Percentiles rank a stretch among this genome's conserved stretches.
These are phyloP conservation scores for Polyommatus icarus DNA, from an alignment of 2,888 invertebrate genomes.

Conservation along the genomic window DNA sequence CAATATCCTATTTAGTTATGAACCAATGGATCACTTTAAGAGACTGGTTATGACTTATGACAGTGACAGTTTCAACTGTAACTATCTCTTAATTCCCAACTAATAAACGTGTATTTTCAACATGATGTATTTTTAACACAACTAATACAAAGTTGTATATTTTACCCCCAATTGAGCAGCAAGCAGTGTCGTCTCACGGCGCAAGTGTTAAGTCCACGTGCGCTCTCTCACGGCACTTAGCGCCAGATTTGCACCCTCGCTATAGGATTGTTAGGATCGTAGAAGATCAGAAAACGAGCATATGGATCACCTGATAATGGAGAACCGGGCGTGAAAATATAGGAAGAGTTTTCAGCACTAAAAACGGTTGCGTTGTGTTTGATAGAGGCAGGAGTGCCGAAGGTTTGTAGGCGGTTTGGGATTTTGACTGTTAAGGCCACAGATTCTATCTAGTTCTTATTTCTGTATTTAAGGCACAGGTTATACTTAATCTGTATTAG, in stretches of 20 bases:
- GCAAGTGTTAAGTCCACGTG: slow-evolving; percentile 44
- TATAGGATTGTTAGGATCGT: slow-evolving; percentile 23
- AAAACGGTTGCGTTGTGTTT: not conserved
- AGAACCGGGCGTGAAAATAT: not conserved
- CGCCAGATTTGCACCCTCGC: slow-evolving; percentile 42
- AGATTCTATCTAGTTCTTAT: too few species aligned
- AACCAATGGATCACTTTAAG: too few species aligned
- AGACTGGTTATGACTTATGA: too few species aligned
- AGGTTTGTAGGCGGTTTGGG: too few species aligned
- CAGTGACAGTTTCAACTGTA: not conserved
- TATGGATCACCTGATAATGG: not conserved
- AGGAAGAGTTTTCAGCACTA: not conserved
- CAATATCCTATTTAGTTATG: too few species aligned
- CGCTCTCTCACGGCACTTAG: slow-evolving; percentile 53
- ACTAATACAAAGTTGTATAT: slow-evolving; percentile 33
- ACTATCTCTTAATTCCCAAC: not conserved
- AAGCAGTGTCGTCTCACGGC: slow-evolving; percentile 37
- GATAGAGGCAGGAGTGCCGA: not conserved
- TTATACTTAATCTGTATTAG: too few species aligned
- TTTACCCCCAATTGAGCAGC: slow-evolving; percentile 45
- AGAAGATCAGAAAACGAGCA: not conserved
- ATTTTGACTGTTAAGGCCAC: too few species aligned
- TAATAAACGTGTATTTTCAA: not conserved
- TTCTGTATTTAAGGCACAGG: too few species aligned
- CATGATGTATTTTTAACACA: not conserved